Conservation (phyloP, 2,113 vertebrate species). For the Condylura cristata region DNA sequence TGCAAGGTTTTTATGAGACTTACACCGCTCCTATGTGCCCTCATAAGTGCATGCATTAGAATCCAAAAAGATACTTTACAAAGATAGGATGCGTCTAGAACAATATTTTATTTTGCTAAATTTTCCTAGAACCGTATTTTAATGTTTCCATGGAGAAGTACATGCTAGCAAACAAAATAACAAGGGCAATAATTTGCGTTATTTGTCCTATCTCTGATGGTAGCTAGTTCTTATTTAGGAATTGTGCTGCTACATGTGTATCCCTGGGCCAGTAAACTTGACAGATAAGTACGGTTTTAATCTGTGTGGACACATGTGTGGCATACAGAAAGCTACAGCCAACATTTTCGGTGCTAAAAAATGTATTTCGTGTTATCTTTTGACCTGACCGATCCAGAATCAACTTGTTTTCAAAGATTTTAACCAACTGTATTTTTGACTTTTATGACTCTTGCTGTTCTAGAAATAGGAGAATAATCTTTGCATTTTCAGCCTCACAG, state of each 20-base stretch:
- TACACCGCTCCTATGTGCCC: background rate
- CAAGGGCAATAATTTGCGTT: background rate
- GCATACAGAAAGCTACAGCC: background rate
- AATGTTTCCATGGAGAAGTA: conserved; percentile 27
- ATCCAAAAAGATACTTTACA: background rate
- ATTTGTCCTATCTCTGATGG: conserved; percentile 55
- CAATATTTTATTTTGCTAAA: background rate
- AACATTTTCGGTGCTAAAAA: background rate
- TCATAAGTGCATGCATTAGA: background rate
- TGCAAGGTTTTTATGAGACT: background rate
- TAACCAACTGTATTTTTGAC: background rate
- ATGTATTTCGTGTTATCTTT: background rate
- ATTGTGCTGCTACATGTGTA: background rate
- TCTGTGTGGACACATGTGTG: conserved; percentile 17
- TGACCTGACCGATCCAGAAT: conserved; percentile 34
- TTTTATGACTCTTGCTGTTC: background rate
- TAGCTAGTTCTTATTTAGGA: conserved; percentile 45
- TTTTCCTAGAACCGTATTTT: background rate
- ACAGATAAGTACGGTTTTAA: background rate
- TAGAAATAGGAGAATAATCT: background rate
- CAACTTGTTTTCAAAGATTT: conserved; percentile 18
- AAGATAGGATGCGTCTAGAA: background rate
- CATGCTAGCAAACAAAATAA: background rate
- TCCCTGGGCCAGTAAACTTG: background rate
- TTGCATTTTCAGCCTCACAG: background rate